A percentile compares a stretch with the other conserved stretches of the same genome.
Evolutionary conservation across 2,113 vertebrate species (phyloP).

Genomic region (Notechis scutatus): DNA sequence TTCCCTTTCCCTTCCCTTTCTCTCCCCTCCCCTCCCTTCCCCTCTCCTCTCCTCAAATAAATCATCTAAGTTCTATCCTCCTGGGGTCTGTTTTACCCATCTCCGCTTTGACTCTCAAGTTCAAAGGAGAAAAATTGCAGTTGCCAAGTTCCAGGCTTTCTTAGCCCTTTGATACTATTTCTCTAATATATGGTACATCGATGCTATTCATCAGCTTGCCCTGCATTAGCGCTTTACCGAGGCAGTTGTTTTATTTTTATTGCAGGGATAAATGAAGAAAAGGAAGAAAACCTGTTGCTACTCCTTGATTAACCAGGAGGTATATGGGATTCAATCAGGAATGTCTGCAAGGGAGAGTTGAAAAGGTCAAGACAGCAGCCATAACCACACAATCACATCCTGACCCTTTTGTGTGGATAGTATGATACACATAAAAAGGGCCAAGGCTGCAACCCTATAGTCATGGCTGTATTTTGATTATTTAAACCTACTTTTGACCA

Average conservation of each 20-base stretch:
- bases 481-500: background rate
- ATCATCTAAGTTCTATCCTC: background rate
- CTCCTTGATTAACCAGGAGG: background rate
- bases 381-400: background rate
- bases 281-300: background rate
- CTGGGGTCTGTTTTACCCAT: background rate
- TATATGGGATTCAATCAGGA: background rate
- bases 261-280: background rate
- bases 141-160: background rate
- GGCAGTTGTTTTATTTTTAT: background rate
- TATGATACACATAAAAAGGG: background rate
- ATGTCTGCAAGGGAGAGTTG: background rate
- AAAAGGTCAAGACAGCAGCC: background rate
- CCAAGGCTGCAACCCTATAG: background rate
- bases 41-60: background rate
- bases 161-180: too few relatives aligned
- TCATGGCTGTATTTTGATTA: background rate
- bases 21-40: too few relatives aligned
- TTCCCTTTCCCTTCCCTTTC: rapidly evolving
- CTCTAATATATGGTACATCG: background rate
- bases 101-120: slow-evolving; percentile 26
- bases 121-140: slow-evolving; percentile 37
- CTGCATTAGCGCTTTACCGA: background rate
- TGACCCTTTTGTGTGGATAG: background rate
- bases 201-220: background rate